Conservation (phyloP, 1,140 invertebrate genomes). For the Ylistrum balloti region DNA sequence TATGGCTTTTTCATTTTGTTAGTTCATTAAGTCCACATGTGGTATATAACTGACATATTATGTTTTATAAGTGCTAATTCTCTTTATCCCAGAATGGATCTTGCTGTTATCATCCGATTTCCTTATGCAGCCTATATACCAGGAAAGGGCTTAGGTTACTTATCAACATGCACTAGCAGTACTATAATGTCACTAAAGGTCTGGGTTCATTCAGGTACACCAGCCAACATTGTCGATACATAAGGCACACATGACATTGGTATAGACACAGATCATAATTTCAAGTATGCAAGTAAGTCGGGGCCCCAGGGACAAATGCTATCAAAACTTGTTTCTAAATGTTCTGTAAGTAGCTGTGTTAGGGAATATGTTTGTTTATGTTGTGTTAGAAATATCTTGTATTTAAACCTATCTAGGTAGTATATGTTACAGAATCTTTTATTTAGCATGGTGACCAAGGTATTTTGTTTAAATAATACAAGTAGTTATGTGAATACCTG, state of each 20-base stretch:
- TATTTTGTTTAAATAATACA: too few relatives aligned
- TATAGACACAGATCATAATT: not conserved
- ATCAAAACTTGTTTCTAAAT: not conserved
- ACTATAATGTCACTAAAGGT: not conserved
- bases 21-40: not conserved
- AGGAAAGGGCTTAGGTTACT: constrained; percentile 32
- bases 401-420: not conserved
- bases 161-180: not conserved
- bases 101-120: constrained; percentile 27
- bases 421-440: not conserved
- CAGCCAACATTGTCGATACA: not conserved
- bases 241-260: not conserved
- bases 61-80: constrained; percentile 29
- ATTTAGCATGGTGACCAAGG: too few relatives aligned
- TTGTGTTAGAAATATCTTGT: not conserved
- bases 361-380: too few relatives aligned
- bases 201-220: not conserved
- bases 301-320: not conserved
- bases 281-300: not conserved
- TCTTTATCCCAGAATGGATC: constrained; percentile 7
- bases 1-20: not conserved
- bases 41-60: constrained; percentile 35
- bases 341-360: not conserved
- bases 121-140: not conserved
- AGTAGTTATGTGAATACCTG: too few relatives aligned